phyloP scores from a whole-genome alignment of 2,797 vertebrate species.

The Poeciliopsis presidionis region DNA sequence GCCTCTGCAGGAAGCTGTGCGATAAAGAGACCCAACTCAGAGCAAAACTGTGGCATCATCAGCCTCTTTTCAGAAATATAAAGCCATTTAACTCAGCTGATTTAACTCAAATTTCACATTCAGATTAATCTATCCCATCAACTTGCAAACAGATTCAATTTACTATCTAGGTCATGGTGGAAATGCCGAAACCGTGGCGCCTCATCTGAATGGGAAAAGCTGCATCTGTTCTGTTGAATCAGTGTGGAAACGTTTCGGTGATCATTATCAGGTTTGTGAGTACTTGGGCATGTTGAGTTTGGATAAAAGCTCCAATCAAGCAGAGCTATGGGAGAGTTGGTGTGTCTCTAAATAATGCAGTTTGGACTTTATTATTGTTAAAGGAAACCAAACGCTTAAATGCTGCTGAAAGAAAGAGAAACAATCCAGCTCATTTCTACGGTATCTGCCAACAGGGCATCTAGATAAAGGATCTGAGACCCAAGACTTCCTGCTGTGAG shows the following conservation, averaged over 20 bases:
- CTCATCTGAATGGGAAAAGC: slow-evolving; percentile 38
- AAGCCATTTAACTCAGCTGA: slow-evolving; percentile 9
- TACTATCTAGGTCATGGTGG: slow-evolving; percentile 55
- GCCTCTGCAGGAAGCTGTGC: slow-evolving; percentile 41
- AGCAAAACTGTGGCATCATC: background rate
- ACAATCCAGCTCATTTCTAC: background rate
- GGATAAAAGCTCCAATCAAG: background rate
- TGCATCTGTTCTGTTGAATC: slow-evolving; percentile 13
- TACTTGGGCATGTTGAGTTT: slow-evolving; percentile 10
- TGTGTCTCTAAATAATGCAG: background rate
- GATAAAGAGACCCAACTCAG: slow-evolving; percentile 21
- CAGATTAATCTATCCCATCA: slow-evolving; percentile 36
- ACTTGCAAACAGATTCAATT: slow-evolving; percentile 43
- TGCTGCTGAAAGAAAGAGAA: background rate
- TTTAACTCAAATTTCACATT: slow-evolving; percentile 28
- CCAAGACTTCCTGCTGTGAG: background rate
- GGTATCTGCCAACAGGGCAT: background rate
- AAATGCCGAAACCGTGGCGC: slow-evolving; percentile 19
- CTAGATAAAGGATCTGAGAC: background rate
- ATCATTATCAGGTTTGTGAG: slow-evolving; percentile 25
- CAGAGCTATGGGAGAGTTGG: slow-evolving; percentile 6
- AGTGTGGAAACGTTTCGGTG: slow-evolving; percentile 23
- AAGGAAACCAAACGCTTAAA: background rate
- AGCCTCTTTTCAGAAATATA: slow-evolving; percentile 11
- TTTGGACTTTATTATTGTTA: background rate